Percentiles rank a stretch among this genome's conserved stretches.
Conservation (phyloP, 2,888 invertebrate species). For the Himalopsyche kuldschensis region DNA sequence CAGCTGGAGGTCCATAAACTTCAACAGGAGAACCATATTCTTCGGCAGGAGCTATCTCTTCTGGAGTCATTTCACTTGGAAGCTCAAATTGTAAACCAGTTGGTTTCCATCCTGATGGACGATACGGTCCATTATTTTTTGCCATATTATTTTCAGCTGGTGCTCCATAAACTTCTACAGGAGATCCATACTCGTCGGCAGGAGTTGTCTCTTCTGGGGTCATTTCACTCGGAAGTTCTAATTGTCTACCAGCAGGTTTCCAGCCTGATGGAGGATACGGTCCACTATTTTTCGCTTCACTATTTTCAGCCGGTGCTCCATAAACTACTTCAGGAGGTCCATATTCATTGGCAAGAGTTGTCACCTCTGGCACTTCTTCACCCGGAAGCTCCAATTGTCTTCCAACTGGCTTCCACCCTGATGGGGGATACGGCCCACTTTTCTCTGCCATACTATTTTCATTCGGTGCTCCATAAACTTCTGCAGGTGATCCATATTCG, state of each 20-base stretch:
- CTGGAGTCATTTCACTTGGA: constrained; percentile 45
- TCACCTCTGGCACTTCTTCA: constrained; percentile 41
- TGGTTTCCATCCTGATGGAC: constrained; percentile 55
- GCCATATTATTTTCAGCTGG: not conserved
- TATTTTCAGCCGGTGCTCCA: not conserved
- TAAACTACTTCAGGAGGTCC: constrained; percentile 4
- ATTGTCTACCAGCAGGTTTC: constrained; percentile 51
- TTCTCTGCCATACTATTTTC: not conserved
- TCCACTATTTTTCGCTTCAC: not conserved
- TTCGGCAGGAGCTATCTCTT: constrained; percentile 41
- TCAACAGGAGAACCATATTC: constrained; percentile 17
- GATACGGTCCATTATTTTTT: constrained; percentile 37
- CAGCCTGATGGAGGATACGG: constrained; percentile 51
- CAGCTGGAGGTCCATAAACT: not conserved
- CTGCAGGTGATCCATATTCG: constrained; percentile 17
- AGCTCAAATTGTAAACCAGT: constrained; percentile 49
- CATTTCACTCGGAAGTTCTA: constrained; percentile 49
- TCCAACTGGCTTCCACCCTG: constrained; percentile 54
- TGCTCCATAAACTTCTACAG: not conserved
- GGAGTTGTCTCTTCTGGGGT: constrained; percentile 41
- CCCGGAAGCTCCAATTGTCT: constrained; percentile 51
- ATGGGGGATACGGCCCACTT: constrained; percentile 44
- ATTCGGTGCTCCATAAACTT: not conserved
- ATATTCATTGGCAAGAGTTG: constrained; percentile 39
- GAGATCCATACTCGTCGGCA: constrained; percentile 21